These are phyloP conservation scores for Eretmochelys imbricata DNA, from an alignment of 2,113 vertebrate species.

Conservation along the genomic window DNA sequence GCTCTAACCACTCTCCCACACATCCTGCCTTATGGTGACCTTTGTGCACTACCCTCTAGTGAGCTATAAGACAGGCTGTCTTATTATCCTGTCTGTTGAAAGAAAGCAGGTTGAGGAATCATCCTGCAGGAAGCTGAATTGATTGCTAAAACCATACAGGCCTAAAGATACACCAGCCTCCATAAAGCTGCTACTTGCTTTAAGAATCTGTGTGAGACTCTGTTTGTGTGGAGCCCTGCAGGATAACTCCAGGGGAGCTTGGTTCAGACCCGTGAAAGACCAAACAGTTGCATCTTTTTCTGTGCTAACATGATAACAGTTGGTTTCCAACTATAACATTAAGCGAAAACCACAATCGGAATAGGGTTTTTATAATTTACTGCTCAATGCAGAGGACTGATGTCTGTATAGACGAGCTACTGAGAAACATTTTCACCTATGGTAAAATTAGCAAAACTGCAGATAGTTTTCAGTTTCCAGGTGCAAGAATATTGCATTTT, in stretches of 20 bases:
- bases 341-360: neutral
- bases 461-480: neutral
- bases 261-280: conserved; percentile 60
- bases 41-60: neutral
- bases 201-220: conserved; percentile 28
- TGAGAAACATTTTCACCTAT: neutral
- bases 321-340: conserved; percentile 1
- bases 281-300: conserved; percentile 28
- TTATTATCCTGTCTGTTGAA: neutral
- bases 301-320: neutral
- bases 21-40: neutral
- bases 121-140: neutral
- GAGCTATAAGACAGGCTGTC: neutral
- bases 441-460: neutral
- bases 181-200: conserved; percentile 47
- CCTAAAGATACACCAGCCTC: neutral
- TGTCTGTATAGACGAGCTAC: neutral
- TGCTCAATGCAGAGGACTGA: neutral
- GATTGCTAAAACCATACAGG: conserved; percentile 44
- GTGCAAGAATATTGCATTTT: neutral
- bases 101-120: neutral
- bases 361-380: neutral
- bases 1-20: neutral
- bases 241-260: conserved; percentile 70
- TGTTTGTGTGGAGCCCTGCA: conserved; percentile 67